Percentiles rank a stretch among this genome's conserved stretches.
Conservation (phyloP, 1,140 invertebrate genomes). For the Tenebrio molitor region DNA sequence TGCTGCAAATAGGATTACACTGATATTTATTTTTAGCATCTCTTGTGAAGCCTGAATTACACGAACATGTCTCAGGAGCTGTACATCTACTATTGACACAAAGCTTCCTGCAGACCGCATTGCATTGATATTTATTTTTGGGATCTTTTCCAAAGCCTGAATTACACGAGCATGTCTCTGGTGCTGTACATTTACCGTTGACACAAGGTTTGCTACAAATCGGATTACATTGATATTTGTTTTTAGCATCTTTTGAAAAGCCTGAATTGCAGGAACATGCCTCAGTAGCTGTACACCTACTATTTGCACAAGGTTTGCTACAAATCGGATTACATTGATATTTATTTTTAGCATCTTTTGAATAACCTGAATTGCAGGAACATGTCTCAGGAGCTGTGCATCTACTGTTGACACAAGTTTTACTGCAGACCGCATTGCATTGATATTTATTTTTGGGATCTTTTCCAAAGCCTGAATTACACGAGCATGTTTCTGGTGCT, state of each 20-base stretch:
- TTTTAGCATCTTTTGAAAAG: neutral
- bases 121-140: neutral
- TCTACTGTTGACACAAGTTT: slow-evolving; percentile 63
- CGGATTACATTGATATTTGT: slow-evolving; percentile 1
- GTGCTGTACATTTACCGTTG: slow-evolving; percentile 4
- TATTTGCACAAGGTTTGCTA: slow-evolving; percentile 68
- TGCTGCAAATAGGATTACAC: slow-evolving; percentile 64
- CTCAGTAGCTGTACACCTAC: slow-evolving; percentile 64
- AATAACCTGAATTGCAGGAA: neutral
- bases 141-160: neutral
- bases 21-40: slow-evolving; percentile 66
- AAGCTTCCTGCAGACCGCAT: slow-evolving; percentile 10
- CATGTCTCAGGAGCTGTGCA: slow-evolving; percentile 49
- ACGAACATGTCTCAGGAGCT: slow-evolving; percentile 66
- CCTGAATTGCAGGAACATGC: neutral
- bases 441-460: neutral
- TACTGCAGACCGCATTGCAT: neutral
- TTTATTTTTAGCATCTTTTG: neutral
- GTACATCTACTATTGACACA: slow-evolving; percentile 68
- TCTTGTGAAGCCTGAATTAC: slow-evolving; percentile 67
- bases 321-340: slow-evolving; percentile 67
- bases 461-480: neutral
- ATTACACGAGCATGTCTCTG: slow-evolving; percentile 56
- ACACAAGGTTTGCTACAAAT: slow-evolving; percentile 55
- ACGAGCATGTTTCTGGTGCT: neutral